Conservation (phyloP, 2,888 invertebrate species). For the Mythimna lalbum region DNA sequence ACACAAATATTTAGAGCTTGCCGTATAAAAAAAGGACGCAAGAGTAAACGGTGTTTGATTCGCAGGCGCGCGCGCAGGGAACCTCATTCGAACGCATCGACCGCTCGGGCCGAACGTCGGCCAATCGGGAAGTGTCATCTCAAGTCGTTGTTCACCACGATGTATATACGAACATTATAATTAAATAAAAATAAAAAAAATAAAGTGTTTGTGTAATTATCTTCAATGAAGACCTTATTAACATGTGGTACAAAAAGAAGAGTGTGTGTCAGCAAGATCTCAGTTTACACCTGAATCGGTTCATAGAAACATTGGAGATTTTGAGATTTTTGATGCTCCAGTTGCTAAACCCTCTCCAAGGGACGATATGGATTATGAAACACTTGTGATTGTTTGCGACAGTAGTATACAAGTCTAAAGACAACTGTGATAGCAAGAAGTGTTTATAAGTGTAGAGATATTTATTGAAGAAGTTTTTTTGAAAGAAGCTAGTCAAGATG, state of each 20-base stretch:
- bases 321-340: constrained; percentile 70
- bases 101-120: constrained; percentile 82
- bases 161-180: constrained; percentile 47
- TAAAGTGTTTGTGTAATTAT: constrained; percentile 56
- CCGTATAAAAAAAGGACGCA: constrained; percentile 88
- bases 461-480: constrained; percentile 53
- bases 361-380: constrained; percentile 79
- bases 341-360: constrained; percentile 65
- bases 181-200: constrained; percentile 35
- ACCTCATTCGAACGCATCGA: constrained; percentile 84
- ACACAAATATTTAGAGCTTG: constrained; percentile 86
- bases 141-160: constrained; percentile 38
- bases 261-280: constrained; percentile 62
- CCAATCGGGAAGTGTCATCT: constrained; percentile 80
- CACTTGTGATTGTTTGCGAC: constrained; percentile 71
- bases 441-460: constrained; percentile 68
- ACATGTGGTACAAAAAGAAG: constrained; percentile 75
- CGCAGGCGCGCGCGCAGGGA: constrained; percentile 83
- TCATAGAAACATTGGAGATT: constrained; percentile 70
- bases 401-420: constrained; percentile 32
- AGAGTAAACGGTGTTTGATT: constrained; percentile 71
- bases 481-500: constrained; percentile 86
- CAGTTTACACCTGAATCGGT: constrained; percentile 69
- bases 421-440: constrained; percentile 62
- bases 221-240: constrained; percentile 69